Evolutionary conservation across 2,888 invertebrate genomes (phyloP).

Genomic region (Hoplodrina ambigua): DNA sequence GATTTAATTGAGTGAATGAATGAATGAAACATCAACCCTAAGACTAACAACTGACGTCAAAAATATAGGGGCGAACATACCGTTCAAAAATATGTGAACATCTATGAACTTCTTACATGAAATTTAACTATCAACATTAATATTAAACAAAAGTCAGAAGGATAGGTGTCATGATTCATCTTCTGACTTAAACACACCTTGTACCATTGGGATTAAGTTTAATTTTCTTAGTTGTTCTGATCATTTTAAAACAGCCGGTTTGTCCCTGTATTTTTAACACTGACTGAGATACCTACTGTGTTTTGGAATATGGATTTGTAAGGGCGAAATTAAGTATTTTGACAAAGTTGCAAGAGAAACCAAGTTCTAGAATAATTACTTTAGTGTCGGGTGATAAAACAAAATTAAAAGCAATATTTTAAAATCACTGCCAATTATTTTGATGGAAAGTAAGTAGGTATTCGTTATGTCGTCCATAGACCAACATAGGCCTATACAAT

Average conservation of each 20-base stretch:
- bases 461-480: not conserved
- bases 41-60: not conserved
- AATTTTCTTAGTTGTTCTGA: not conserved
- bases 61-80: not conserved
- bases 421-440: slow-evolving; percentile 9
- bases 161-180: not conserved
- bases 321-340: not conserved
- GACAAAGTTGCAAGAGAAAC: not conserved
- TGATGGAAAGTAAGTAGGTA: slow-evolving; percentile 1
- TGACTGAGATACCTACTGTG: not conserved
- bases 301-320: not conserved
- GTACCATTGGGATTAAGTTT: too few species aligned
- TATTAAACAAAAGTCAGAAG: not conserved
- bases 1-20: not conserved
- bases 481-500: not conserved
- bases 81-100: not conserved
- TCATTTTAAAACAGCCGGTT: not conserved
- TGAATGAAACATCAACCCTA: not conserved
- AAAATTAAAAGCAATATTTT: slow-evolving; percentile 10
- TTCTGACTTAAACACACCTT: too few species aligned
- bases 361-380: not conserved
- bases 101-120: too few species aligned
- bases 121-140: too few species aligned
- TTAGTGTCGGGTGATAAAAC: not conserved
- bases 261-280: not conserved